Evolutionary conservation across 2,113 vertebrate genomes (phyloP), one percentile per base, ranked within the genome.

Genomic region (Rattus norvegicus): DNA sequence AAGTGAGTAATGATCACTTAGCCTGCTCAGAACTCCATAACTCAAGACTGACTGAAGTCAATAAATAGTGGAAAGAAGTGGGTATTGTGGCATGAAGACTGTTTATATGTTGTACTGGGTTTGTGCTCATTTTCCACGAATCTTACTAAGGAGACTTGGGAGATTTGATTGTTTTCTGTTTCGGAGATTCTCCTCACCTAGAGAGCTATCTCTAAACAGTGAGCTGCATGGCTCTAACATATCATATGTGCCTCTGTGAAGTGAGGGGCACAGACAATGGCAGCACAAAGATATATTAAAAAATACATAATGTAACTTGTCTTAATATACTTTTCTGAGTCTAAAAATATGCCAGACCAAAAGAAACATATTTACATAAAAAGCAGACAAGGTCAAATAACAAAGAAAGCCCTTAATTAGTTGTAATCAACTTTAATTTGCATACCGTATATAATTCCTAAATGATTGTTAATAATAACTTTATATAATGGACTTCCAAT

Each of bases 361-460:
- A 99, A 99, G 98, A 99, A 99, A 99, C 98, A 99, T 99, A 99
- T 99, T 99, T 99, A 99, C 99, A 99, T 99, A 99, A 99, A 99
- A 99, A 99, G 99, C 99, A 99, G 99, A 99, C 99, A 99, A 99
- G 99, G 99, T 99, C 99, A 99, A 99, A 99, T 99, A 99, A 99
- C 99, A 99, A 99, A 99, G 99, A 99, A 99, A 99, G 98, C 99
- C 99, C 99, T 99, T 99, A 99, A 99, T 99, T 99, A 99, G 99
- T 99, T 99, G 99, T 99, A 99, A 99, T 99, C 99, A 99, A 99
- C 99, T 99, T 99, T 99, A 99, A 99, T 99, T 99, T 99, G 99
- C 99, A 99, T 99, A 99, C 99, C 98, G 99, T 99, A 99, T 99
- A 99, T 99, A 99, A 99, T 99, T 99, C 99, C 99, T 99, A 99